Conservation (phyloP, 1,140 invertebrate species). For the Eubasilissa regina region DNA sequence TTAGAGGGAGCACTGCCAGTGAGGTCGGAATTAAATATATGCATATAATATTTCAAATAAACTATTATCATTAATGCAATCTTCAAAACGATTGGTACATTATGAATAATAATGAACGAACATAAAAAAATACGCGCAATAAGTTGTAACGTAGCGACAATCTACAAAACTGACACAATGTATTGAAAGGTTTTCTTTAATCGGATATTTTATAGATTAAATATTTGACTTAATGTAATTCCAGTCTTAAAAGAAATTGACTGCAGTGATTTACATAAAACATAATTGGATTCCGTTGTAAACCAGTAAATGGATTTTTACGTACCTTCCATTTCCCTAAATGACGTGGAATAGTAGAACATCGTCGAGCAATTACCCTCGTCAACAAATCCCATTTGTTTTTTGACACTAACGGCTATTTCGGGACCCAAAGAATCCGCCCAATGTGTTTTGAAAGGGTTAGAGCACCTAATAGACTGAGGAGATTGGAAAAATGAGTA, state of each 20-base stretch:
- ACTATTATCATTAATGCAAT: no score
- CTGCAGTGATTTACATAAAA: slow-evolving; percentile 15
- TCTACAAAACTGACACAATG: no score
- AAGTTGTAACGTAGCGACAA: no score
- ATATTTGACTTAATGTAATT: no score
- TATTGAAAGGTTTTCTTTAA: no score
- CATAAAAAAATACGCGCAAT: no score
- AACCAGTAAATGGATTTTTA: slow-evolving; percentile 40
- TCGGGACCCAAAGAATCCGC: slow-evolving; percentile 43
- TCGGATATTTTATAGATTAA: no score
- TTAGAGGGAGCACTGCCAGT: no score
- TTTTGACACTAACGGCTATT: slow-evolving; percentile 45
- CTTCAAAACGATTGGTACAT: no score
- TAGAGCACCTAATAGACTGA: slow-evolving; percentile 26
- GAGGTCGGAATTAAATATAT: no score
- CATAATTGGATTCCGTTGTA: slow-evolving; percentile 22
- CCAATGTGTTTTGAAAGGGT: slow-evolving; percentile 38
- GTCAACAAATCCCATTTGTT: slow-evolving; percentile 48
- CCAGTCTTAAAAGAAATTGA: background rate
- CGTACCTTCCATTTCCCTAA: slow-evolving; percentile 37
- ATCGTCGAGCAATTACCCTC: slow-evolving; percentile 45
- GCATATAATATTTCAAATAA: no score
- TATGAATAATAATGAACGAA: no score
- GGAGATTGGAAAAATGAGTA: slow-evolving; percentile 14
- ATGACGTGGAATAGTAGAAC: slow-evolving; percentile 45